Conservation (phyloP, 2,113 vertebrate genomes). For the Dascyllus trimaculatus region DNA sequence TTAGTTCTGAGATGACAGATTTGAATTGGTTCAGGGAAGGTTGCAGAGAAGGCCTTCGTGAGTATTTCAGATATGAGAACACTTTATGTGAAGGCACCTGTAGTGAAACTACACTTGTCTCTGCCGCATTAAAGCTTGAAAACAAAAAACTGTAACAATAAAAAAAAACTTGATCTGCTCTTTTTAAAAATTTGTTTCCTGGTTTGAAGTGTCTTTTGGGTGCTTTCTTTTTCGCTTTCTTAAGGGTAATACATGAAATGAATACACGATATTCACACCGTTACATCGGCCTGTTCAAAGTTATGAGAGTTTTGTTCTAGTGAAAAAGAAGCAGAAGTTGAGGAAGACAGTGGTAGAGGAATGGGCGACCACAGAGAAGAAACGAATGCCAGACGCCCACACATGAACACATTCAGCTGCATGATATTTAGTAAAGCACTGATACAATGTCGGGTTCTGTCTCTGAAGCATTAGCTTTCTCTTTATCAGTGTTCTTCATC, state of each 20-base stretch:
- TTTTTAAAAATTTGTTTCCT: neutral
- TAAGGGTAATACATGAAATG: neutral
- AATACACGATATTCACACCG: neutral
- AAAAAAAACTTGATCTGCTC: neutral
- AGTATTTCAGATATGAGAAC: neutral
- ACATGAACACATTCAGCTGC: no score
- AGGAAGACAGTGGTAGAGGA: neutral
- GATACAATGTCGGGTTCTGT: neutral
- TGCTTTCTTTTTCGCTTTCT: neutral
- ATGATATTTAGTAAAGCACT: neutral
- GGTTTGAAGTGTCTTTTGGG: neutral
- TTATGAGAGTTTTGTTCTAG: neutral
- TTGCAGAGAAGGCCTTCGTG: neutral
- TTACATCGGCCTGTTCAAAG: neutral
- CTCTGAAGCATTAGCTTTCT: neutral
- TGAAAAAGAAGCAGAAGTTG: neutral
- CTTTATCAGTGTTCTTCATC: neutral
- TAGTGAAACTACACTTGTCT: neutral
- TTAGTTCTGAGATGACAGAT: neutral
- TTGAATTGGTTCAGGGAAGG: slow-evolving; percentile 7
- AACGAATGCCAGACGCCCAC: neutral
- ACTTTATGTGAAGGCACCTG: neutral
- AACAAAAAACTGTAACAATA: neutral
- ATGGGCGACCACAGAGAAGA: neutral
- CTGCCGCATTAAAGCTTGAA: no score